Conservation (phyloP, 30 jellyfish, hydroid and myxozoan genomes). For the Sanderia malayensis region DNA sequence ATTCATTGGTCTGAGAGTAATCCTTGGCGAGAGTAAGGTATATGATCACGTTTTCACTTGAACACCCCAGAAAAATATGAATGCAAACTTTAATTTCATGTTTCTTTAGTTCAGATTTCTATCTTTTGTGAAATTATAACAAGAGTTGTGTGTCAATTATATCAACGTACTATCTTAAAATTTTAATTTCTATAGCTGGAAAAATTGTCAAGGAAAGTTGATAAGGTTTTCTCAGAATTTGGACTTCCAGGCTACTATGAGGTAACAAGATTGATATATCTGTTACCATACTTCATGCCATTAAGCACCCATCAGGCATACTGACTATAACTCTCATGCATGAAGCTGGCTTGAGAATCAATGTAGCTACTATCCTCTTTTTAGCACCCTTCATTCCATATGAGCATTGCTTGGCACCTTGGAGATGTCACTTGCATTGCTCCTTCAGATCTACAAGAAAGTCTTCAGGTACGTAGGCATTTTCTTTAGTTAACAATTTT, state of each 20-base stretch:
- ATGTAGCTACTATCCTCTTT: background rate
- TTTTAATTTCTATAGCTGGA: constrained; percentile 34
- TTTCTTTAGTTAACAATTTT: background rate
- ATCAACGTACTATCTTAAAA: too few relatives aligned
- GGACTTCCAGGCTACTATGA: constrained; percentile 73
- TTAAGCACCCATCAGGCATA: too few relatives aligned
- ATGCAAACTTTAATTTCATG: too few relatives aligned
- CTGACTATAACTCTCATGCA: too few relatives aligned
- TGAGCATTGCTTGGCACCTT: constrained; percentile 85
- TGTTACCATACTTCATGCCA: too few relatives aligned
- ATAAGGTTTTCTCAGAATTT: constrained; percentile 50
- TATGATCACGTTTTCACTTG: too few relatives aligned
- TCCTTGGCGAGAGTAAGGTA: background rate
- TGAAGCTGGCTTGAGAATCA: background rate
- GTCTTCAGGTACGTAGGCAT: constrained; percentile 17
- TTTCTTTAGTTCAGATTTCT: too few relatives aligned
- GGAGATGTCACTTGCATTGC: constrained; percentile 40
- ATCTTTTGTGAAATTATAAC: too few relatives aligned
- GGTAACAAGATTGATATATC: too few relatives aligned
- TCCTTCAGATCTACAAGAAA: constrained; percentile 1
- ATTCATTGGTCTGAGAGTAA: constrained; percentile 70
- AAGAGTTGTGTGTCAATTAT: too few relatives aligned
- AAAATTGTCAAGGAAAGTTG: constrained; percentile 40
- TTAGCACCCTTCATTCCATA: constrained; percentile 75
- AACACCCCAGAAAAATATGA: too few relatives aligned